Conservation (phyloP, 2,888 invertebrate species). For the Dorcus parallelipipedus region DNA sequence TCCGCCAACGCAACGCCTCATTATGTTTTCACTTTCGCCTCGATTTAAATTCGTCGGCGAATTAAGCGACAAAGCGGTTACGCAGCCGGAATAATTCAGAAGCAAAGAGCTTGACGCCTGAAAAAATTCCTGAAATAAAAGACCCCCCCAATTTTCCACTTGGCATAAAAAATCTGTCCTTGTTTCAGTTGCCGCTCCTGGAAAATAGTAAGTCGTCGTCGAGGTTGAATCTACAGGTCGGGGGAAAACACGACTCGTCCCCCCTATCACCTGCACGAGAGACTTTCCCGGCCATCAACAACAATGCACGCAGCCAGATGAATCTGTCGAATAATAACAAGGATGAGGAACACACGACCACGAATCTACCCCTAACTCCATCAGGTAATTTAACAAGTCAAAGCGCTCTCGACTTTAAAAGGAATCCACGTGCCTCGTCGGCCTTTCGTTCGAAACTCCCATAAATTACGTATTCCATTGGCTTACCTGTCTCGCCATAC, state of each 20-base stretch:
- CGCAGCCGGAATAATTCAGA: too few relatives aligned
- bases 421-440: too few relatives aligned
- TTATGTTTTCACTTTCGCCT: too few relatives aligned
- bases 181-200: constrained; percentile 43
- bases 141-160: too few relatives aligned
- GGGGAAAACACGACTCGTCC: constrained; percentile 36
- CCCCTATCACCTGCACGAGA: constrained; percentile 40
- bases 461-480: too few relatives aligned
- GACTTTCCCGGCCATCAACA: constrained; percentile 45
- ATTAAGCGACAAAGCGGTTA: too few relatives aligned
- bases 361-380: constrained; percentile 43
- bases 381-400: constrained; percentile 33
- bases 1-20: too few relatives aligned
- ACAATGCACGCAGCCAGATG: constrained; percentile 38
- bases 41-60: too few relatives aligned
- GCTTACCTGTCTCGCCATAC: too few relatives aligned
- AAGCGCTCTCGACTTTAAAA: too few relatives aligned
- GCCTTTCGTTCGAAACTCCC: too few relatives aligned
- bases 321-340: constrained; percentile 41
- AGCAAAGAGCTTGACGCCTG: not conserved
- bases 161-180: constrained; percentile 12
- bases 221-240: constrained; percentile 39
- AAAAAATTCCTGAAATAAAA: too few relatives aligned
- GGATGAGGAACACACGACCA: constrained; percentile 37
- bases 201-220: constrained; percentile 44